Evolutionary conservation across 2,113 vertebrate species (phyloP), one percentile per base, ranked within the genome.

Genomic region (Scartelaos histophorus): DNA sequence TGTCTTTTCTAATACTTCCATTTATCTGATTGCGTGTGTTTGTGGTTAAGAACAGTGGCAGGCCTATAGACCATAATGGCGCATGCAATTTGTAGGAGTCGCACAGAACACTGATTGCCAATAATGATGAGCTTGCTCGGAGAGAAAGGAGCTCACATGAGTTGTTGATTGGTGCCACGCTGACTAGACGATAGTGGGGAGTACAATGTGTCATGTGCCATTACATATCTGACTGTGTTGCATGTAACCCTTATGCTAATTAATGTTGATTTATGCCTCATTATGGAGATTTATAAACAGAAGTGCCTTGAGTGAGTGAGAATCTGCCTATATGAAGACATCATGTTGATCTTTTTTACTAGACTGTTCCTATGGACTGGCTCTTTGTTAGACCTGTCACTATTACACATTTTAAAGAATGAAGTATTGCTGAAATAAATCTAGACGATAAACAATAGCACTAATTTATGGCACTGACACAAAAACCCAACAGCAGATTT

Each of bases 201-300:
- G 69, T 87, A 75, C 51, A n/a, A 54, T 86, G 86, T 69, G 76
- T 84, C 78, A 76, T 85, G 79, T 85, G 69, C 69, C 83, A 80
- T 87, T 87, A 85, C 69, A 68, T 81, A 74, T 83, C 74, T 80
- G 54, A 81, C 67, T 75, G 70, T 58, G 58, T 78, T 61, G 58
- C 71, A 66, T 0, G 25, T 71, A 81, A 83, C 75, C 79, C 80
- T 76, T 83, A 85, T 90, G 84, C 70, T 88, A 84, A 88, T 86
- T 86, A 80, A 82, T 82, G 82, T 78, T 85, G 86, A 88, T 87
- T 76, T 83, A 82, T 88, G 81, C 81, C 87, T 88, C 85, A 88
- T 89, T 88, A 87, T 85, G 83, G 73, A 84, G 85, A 87, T 90
- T 87, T 81, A 89, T 80, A 81, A 76, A 57, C 71, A 54, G 46